These are phyloP conservation scores for Hesperophylax magnus DNA, from an alignment of 1,140 invertebrate genomes.

Conservation along the genomic window DNA sequence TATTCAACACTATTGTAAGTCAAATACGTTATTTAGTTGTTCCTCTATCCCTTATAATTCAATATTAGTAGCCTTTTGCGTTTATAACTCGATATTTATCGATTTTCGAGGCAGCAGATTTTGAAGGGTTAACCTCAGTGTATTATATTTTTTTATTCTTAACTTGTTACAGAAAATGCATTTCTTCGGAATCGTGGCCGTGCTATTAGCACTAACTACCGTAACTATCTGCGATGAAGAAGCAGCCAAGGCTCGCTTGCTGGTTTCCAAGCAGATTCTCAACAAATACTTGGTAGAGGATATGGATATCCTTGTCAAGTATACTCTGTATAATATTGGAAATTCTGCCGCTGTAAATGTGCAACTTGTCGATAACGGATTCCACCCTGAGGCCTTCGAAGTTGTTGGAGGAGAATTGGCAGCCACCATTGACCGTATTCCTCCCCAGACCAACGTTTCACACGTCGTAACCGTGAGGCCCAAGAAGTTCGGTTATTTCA, in stretches of 20 bases:
- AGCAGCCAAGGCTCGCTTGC: conserved; percentile 77
- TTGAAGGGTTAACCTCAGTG: conserved; percentile 8
- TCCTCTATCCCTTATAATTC: too few species aligned
- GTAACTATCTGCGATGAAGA: conserved; percentile 76
- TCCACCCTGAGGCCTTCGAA: conserved; percentile 91
- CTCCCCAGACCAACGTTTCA: conserved; percentile 92
- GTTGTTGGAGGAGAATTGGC: conserved; percentile 88
- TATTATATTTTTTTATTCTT: conserved; percentile 47
- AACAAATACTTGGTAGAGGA: conserved; percentile 99
- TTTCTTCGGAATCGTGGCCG: conserved; percentile 63
- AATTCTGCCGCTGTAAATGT: conserved; percentile 91
- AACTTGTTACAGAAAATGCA: conserved; percentile 64
- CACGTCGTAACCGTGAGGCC: conserved; percentile 95
- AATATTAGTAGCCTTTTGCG: too few species aligned
- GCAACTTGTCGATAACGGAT: conserved; percentile 89
- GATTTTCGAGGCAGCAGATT: background rate
- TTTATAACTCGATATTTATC: too few species aligned
- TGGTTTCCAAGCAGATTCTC: conserved; percentile 92
- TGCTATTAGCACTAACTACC: conserved; percentile 64
- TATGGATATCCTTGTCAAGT: conserved; percentile 96
- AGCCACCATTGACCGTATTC: conserved; percentile 89
- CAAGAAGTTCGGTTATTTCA: conserved; percentile 93
- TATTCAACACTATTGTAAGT: too few species aligned
- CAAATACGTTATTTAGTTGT: too few species aligned
- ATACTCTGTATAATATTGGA: conserved; percentile 89